These are phyloP conservation scores for Oncorhynchus masou DNA, from an alignment of 2,113 vertebrate species.

Conservation along the genomic window DNA sequence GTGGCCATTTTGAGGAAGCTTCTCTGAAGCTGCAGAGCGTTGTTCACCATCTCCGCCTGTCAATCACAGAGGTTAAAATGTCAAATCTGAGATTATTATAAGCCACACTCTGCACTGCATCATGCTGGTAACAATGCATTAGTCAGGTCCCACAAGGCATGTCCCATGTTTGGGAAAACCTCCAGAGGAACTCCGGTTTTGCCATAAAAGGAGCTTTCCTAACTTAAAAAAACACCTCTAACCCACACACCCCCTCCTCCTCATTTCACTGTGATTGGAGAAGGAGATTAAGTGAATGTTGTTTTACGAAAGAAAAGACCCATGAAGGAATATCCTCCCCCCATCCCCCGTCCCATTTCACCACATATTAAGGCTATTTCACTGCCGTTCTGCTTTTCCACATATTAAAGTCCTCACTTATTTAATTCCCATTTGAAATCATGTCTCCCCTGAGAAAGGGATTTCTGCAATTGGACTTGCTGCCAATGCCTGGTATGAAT, in stretches of 20 bases:
- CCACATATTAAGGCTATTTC: neutral
- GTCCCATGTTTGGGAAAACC: constrained; percentile 47
- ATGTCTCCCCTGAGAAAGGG: too few species aligned
- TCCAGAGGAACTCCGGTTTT: constrained; percentile 53
- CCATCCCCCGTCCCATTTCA: too few species aligned
- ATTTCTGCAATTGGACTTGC: too few species aligned
- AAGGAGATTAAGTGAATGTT: neutral
- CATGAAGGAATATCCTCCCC: neutral
- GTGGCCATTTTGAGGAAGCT: constrained; percentile 85
- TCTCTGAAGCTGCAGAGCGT: constrained; percentile 86
- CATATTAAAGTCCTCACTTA: too few species aligned
- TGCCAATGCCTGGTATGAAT: too few species aligned
- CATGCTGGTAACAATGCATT: neutral
- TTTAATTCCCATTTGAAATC: too few species aligned
- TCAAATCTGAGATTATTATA: neutral
- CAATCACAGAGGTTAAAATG: constrained; percentile 35
- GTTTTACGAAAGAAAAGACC: neutral
- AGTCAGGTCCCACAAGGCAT: constrained; percentile 45
- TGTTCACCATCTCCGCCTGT: constrained; percentile 91
- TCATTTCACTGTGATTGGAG: neutral
- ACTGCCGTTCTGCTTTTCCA: too few species aligned
- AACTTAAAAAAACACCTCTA: constrained; percentile 51
- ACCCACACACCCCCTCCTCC: constrained; percentile 18
- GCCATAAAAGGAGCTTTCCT: constrained; percentile 71
- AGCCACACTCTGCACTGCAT: neutral